Evolutionary conservation across 2,888 invertebrate genomes (phyloP).

Genomic region (Caenorhabditis sulstoni): DNA sequence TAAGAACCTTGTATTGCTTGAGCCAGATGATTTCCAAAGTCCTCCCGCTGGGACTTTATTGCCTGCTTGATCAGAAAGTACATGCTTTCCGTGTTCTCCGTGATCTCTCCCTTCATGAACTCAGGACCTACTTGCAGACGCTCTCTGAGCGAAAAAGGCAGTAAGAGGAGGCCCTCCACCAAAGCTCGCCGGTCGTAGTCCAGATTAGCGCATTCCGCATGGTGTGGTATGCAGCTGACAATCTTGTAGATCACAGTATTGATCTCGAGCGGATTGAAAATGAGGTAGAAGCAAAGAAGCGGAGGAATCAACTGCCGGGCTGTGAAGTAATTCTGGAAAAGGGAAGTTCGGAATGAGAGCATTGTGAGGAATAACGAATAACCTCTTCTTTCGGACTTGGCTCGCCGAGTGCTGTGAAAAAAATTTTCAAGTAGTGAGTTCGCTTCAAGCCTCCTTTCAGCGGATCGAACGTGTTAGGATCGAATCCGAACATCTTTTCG

Average conservation of each 20-base stretch:
- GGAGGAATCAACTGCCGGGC: neutral
- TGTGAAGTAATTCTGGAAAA: slow-evolving; percentile 7
- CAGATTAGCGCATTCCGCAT: neutral
- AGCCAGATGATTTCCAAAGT: neutral
- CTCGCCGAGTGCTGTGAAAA: slow-evolving; percentile 14
- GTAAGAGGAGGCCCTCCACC: slow-evolving; percentile 2
- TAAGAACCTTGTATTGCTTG: neutral
- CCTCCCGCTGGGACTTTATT: neutral
- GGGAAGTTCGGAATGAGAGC: too few species aligned
- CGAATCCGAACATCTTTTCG: slow-evolving; percentile 32
- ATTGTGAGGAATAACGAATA: too few species aligned
- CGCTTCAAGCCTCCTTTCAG: slow-evolving; percentile 3
- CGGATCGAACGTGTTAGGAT: slow-evolving; percentile 2
- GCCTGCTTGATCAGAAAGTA: slow-evolving; percentile 17
- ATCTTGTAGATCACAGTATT: slow-evolving; percentile 33
- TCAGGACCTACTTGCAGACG: slow-evolving; percentile 24
- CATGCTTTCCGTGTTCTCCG: slow-evolving; percentile 17
- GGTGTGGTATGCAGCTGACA: too few species aligned
- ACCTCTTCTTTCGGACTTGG: slow-evolving; percentile 9
- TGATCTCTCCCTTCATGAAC: neutral
- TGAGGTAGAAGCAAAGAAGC: slow-evolving; percentile 24
- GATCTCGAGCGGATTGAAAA: slow-evolving; percentile 19
- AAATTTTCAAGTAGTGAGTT: slow-evolving; percentile 26
- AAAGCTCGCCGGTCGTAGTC: too few species aligned
- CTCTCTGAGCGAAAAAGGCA: slow-evolving; percentile 7